Evolutionary conservation across 2,797 vertebrate species (phyloP).

Genomic region (Chelidonichthys spinosus): DNA sequence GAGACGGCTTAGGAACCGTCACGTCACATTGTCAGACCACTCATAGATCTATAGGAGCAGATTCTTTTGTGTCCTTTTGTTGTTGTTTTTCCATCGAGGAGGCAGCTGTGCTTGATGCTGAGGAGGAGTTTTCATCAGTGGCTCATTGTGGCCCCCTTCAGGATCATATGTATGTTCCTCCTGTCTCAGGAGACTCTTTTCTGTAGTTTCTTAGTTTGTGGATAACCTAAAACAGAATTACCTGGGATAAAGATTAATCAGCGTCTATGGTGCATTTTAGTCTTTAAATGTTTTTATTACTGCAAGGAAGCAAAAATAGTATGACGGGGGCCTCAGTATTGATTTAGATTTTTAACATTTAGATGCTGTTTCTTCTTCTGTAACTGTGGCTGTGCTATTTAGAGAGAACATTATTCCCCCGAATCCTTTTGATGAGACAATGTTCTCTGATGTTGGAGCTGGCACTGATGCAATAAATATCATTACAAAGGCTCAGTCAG

Average conservation of each 20-base stretch:
- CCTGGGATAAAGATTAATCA: constrained; percentile 7
- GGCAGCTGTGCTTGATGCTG: constrained; percentile 49
- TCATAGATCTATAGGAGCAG: constrained; percentile 2
- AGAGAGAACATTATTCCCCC: constrained; percentile 45
- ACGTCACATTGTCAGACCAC: constrained; percentile 28
- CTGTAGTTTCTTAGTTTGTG: constrained; percentile 1
- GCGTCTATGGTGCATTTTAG: neutral
- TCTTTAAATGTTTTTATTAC: constrained; percentile 17
- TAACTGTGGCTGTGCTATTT: constrained; percentile 61
- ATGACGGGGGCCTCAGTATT: neutral
- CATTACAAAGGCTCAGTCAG: constrained; percentile 64
- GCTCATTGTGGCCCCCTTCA: constrained; percentile 80
- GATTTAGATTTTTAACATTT: neutral
- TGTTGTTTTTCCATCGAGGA: constrained; percentile 33
- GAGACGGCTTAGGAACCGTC: constrained; percentile 11
- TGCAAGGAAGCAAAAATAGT: neutral
- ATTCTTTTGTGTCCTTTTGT: neutral
- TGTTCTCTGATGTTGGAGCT: constrained; percentile 59
- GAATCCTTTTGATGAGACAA: constrained; percentile 62
- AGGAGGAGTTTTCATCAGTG: constrained; percentile 61
- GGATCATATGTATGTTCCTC: constrained; percentile 64
- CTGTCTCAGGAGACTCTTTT: constrained; percentile 43
- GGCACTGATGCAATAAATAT: constrained; percentile 65
- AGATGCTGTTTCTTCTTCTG: constrained; percentile 31
- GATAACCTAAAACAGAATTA: neutral